Evolutionary conservation across 2,888 invertebrate genomes (phyloP), one percentile per base, ranked within the genome.

Genomic region (Lithosia quadra): DNA sequence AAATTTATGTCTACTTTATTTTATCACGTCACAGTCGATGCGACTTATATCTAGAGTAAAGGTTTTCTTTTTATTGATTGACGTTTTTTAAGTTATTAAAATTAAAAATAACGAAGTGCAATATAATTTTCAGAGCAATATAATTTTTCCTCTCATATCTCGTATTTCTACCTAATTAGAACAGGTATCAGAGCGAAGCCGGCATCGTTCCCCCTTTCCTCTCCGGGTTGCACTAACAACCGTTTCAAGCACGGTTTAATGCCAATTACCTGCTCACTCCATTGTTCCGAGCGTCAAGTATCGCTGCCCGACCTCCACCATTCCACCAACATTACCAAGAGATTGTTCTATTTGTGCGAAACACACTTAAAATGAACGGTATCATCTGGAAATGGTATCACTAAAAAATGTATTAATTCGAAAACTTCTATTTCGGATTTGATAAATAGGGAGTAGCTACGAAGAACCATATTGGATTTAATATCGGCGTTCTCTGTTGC

Each of bases 121-220:
- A 15, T 24, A 24, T 22, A 7, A 55, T n/a, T n/a, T 15, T 70
- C 72, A 70, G 68, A 68, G 71, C 75, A 73, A 69, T 77, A 76
- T 76, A 74, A 81, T 81, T 82, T 86, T 86, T 83, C 82, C 80
- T 78, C 77, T 73, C 75, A 76, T 78, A 76, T 83, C 86, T 89
- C 88, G 82, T 91, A 86, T 90, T 90, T 90, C 90, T 84, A 84
- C 78, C 86, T 91, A 91, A 92, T 91, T 91, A 90, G 85, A 81
- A 78, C 81, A 84, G 82, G 73, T 72, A 78, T 67, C 61, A 69
- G 69, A 80, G 80, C 70, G 76, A 66, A 70, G 72, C 62, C 67
- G 76, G 65, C 49, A 74, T 75, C 69, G 76, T 74, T 68, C 72
- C 80, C 79, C 80, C 77, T 78, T 78, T 71, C 73, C 62, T 83